A percentile compares a stretch with the other conserved stretches of the same genome.
Evolutionary conservation across 2,797 vertebrate species (phyloP).

Genomic region (Bradypus variegatus): DNA sequence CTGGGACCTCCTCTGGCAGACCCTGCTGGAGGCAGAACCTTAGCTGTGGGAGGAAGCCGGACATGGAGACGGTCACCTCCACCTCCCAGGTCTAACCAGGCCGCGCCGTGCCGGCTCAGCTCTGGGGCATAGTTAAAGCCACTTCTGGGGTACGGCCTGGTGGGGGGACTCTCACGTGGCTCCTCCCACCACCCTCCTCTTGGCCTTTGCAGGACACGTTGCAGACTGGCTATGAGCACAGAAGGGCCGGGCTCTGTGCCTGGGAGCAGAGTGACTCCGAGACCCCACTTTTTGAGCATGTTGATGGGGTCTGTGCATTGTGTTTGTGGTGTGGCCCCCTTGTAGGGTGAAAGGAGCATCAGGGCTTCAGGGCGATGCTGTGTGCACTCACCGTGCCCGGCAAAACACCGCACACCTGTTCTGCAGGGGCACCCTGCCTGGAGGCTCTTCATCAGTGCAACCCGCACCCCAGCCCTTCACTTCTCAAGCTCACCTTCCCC

Average conservation of each 20-base stretch:
- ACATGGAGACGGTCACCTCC: not conserved
- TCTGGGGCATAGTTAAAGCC: not conserved
- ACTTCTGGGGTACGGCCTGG: not conserved
- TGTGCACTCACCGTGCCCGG: rapidly evolving
- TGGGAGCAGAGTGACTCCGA: not conserved
- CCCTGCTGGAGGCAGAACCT: not conserved
- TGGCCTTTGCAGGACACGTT: not conserved
- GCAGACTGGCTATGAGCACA: not conserved
- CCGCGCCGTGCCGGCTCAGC: not conserved
- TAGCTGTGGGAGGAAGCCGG: not conserved
- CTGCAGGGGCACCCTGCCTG: not conserved
- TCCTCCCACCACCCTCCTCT: rapidly evolving
- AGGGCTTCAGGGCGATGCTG: rapidly evolving
- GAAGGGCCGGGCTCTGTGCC: not conserved
- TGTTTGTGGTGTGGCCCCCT: not conserved
- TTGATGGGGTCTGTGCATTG: not conserved
- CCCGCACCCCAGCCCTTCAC: not conserved
- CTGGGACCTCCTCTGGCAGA: no score
- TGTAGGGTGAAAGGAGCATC: not conserved
- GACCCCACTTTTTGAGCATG: not conserved
- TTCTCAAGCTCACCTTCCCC: not conserved
- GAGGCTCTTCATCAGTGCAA: no score
- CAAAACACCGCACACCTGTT: rapidly evolving
- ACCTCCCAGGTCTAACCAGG: not conserved
- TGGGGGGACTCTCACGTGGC: no score